Evolutionary conservation across 2,888 invertebrate species (phyloP), one percentile per base, ranked within the genome.

Genomic region (Argynnis bischoffii): DNA sequence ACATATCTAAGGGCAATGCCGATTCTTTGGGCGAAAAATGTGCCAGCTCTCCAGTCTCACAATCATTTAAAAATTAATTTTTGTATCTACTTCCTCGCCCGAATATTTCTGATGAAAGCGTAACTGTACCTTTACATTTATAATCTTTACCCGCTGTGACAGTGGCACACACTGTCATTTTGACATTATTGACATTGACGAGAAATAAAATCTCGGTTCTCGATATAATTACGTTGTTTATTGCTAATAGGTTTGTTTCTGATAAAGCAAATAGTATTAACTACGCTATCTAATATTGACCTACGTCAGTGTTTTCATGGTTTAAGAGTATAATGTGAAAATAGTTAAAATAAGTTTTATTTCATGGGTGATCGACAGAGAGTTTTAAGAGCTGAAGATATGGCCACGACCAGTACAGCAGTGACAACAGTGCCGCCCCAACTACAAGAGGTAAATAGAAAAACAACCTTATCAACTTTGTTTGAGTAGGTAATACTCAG

Each of bases 381-480:
- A 60, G 67, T 72, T 72, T 64, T 77, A 55, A 78, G 74, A 77
- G 63, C 80, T 55, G 86, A 89, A 82, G 87, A 90, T 14, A 92
- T 92, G 92, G 92, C 92, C 64, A 88, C 88, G 51, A 91, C 92
- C 47, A 92, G 92, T 75, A 86, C 92, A 2, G 90, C 90, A 35
- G 86, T 90, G 51, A 79, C 91, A 55, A 90, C 89, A 41, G 86
- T 91, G 66, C 77, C 89, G 55, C 81, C 90, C 56, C 89, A 85
- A 76, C 72, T 83, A 69, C 87, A 86, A 73, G 91, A 92, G 89
- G 92, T 91, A 87, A 78, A 72, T 75, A 75, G 51, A 50, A 61
- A 51, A 61, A 72, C 75, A 73, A 66, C 72, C 76, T 87, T 88
- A 89, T 89, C 87, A 79, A 69, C 75, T 79, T 59, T 85, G 80